Percentiles rank a stretch among this genome's conserved stretches.
These are phyloP conservation scores for Anolis carolinensis DNA, from an alignment of 2,113 vertebrate genomes.

Conservation along the genomic window DNA sequence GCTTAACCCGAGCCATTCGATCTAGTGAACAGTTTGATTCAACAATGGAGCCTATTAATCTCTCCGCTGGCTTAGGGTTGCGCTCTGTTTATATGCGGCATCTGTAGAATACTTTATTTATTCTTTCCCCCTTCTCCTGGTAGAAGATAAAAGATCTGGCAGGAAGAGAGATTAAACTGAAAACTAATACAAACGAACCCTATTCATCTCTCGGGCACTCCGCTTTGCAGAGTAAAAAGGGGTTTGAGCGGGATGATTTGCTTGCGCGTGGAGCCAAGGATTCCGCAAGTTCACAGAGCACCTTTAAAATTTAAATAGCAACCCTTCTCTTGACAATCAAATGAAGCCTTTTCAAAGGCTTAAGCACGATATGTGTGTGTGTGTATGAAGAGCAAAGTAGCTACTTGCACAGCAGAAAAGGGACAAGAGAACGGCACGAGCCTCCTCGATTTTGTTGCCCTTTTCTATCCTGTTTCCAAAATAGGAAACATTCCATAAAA, in stretches of 20 bases:
- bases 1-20: conserved; percentile 53
- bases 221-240: conserved; percentile 54
- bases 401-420: not conserved
- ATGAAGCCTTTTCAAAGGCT: conserved; percentile 49
- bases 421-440: not conserved
- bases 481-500: conserved; percentile 25
- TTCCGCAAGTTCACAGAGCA: conserved; percentile 53
- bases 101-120: conserved; percentile 72
- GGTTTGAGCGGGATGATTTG: conserved; percentile 53
- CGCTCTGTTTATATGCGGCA: conserved; percentile 59
- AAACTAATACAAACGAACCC: conserved; percentile 75
- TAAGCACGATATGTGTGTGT: not conserved
- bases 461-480: conserved; percentile 19
- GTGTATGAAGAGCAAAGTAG: not conserved
- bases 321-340: conserved; percentile 54
- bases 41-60: conserved; percentile 69
- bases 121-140: conserved; percentile 62
- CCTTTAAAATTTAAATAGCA: conserved; percentile 69
- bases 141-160: conserved; percentile 76
- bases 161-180: conserved; percentile 77
- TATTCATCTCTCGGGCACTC: conserved; percentile 70
- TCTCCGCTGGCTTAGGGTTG: conserved; percentile 59
- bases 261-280: conserved; percentile 41
- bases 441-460: not conserved
- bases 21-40: conserved; percentile 65